These are phyloP conservation scores for Campoplex nolae DNA, from an alignment of 2,888 invertebrate species.

Conservation along the genomic window DNA sequence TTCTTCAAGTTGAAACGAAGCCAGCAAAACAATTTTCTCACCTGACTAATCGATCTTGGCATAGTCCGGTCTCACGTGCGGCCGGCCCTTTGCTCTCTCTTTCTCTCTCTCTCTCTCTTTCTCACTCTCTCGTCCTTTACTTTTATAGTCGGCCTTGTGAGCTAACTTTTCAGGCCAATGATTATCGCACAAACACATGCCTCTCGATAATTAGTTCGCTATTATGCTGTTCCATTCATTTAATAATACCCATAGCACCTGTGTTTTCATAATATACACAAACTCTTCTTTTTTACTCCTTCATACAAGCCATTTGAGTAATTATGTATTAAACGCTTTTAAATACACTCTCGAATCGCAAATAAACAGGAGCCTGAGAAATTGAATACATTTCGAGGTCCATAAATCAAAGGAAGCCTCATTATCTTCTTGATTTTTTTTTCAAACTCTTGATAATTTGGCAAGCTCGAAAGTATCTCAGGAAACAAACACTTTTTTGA, in stretches of 20 bases:
- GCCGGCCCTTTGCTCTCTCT: conserved; percentile 13
- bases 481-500: background rate
- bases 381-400: background rate
- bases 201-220: conserved; percentile 28
- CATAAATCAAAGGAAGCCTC: background rate
- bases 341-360: background rate
- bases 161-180: conserved; percentile 15
- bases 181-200: conserved; percentile 36
- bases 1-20: conserved; percentile 50
- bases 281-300: background rate
- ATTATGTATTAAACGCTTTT: conserved; percentile 13
- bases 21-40: conserved; percentile 60
- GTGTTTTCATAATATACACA: background rate
- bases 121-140: background rate
- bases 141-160: conserved; percentile 26
- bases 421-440: background rate
- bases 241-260: background rate
- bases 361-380: background rate
- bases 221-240: conserved; percentile 29
- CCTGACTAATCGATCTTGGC: conserved; percentile 67
- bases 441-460: background rate
- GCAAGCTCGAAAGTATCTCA: background rate
- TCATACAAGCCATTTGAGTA: background rate
- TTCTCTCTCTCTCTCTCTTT: background rate
- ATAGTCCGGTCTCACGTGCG: conserved; percentile 47